Evolutionary conservation across 2,888 invertebrate genomes (phyloP).

Genomic region (Dynastes maya): DNA sequence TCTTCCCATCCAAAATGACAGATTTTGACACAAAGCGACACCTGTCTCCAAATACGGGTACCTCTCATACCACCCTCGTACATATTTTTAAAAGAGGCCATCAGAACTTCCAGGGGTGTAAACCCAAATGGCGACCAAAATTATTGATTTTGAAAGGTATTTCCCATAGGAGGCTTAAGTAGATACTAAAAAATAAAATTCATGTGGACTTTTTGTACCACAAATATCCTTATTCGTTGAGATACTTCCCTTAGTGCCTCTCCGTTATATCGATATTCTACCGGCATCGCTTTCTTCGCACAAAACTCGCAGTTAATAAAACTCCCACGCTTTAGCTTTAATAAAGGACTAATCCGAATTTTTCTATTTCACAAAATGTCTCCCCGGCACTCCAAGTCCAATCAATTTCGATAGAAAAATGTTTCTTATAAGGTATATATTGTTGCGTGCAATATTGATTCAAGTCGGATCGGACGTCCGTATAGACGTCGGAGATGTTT

Average conservation of each 20-base stretch:
- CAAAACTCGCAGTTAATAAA: constrained; percentile 31
- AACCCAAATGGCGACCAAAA: too few species aligned
- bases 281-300: background rate
- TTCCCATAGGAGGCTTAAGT: too few species aligned
- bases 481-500: constrained; percentile 33
- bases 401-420: constrained; percentile 43
- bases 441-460: constrained; percentile 39
- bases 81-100: too few species aligned
- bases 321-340: constrained; percentile 24
- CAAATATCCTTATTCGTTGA: background rate
- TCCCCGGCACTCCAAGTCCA: constrained; percentile 10
- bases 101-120: too few species aligned
- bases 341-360: constrained; percentile 39
- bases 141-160: too few species aligned
- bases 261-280: constrained; percentile 3
- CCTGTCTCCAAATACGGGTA: too few species aligned
- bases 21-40: too few species aligned
- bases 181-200: too few species aligned
- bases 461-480: constrained; percentile 23
- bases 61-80: too few species aligned
- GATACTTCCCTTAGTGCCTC: background rate
- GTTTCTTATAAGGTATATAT: constrained; percentile 35
- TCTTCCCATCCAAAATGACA: too few species aligned
- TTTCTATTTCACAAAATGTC: constrained; percentile 35
- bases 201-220: too few species aligned